A percentile compares a stretch with the other conserved stretches of the same genome.
These are phyloP conservation scores for Spermophilus dauricus DNA, from an alignment of 2,113 vertebrate species.

Conservation along the genomic window DNA sequence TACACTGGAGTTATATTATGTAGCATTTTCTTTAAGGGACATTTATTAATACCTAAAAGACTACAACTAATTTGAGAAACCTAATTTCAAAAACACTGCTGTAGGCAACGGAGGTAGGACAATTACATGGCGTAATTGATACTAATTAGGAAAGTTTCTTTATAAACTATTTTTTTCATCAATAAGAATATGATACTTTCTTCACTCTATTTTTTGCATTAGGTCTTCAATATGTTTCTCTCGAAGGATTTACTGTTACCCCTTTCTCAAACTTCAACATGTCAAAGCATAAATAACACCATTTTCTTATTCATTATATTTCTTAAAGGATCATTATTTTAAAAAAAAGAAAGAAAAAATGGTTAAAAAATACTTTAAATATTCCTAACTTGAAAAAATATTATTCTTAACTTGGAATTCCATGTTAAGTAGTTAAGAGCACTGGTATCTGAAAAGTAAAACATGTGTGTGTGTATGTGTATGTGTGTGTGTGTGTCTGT, in stretches of 20 bases:
- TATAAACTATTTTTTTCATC: background rate
- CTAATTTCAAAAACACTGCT: background rate
- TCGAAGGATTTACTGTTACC: background rate
- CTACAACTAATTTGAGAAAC: background rate
- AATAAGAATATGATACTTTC: background rate
- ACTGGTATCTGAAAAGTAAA: background rate
- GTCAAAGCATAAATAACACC: background rate
- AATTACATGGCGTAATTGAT: background rate
- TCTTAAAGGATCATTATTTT: background rate
- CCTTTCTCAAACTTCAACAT: background rate
- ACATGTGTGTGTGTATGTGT: background rate
- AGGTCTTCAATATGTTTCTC: background rate
- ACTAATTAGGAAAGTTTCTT: background rate
- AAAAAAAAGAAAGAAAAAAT: background rate
- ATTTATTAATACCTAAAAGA: background rate
- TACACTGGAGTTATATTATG: background rate
- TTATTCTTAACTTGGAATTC: background rate
- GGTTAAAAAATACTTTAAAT: background rate
- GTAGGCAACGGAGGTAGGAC: background rate
- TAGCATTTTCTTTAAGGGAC: background rate
- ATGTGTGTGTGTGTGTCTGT: background rate
- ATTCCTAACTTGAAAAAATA: background rate
- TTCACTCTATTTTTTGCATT: background rate
- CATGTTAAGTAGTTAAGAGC: background rate
- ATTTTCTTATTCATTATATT: background rate